Evolutionary conservation across 2,113 vertebrate species (phyloP), one percentile per base, ranked within the genome.

Genomic region (Neodontobutis hainanensis): DNA sequence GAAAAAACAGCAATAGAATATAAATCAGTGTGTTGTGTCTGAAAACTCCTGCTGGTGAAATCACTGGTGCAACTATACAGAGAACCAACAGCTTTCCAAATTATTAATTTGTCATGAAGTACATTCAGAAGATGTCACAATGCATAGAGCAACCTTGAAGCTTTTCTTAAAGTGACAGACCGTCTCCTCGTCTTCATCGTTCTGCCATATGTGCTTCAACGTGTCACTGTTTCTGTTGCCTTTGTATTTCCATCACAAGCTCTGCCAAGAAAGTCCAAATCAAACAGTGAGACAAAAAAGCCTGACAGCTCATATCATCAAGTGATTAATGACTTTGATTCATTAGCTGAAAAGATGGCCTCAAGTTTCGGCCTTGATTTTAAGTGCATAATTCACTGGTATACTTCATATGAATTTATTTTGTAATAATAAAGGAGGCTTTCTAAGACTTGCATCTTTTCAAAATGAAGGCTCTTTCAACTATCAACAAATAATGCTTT

Each of bases 291-390:
- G 53, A 58, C 68, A 64, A 44, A 10, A 62, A 62, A 11, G 34
- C 38, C 64, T 80, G 49, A 64, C 66, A 75, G 67, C 74, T 66
- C 58, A 65, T 27, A 51, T 35, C 38, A 50, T 67, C 36, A 73
- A 67, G 70, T 71, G 61, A 84, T 88, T 76, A 67, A 82, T 65
- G 65, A 63, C 79, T 88, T 74, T 75, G 55, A 85, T 85, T 83
- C 78, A 88, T 89, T 84, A 82, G 58, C 73, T 70, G 70, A 61
- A 68, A 84, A 70, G 76, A 65, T 55, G 19, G 66, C 75, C 46
- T 77, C 59, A 83, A 51, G 44, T 57, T 45, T 40, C 27, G 72
- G 53, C 83, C 85, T 88, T 81, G 81, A 59, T 64, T 81, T 74
- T 71, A 78, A 86, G 79, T 78, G 82, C 76, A 62, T 65, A 58